Conservation (phyloP, 1,140 invertebrate species). For the Helicoverpa armigera region DNA sequence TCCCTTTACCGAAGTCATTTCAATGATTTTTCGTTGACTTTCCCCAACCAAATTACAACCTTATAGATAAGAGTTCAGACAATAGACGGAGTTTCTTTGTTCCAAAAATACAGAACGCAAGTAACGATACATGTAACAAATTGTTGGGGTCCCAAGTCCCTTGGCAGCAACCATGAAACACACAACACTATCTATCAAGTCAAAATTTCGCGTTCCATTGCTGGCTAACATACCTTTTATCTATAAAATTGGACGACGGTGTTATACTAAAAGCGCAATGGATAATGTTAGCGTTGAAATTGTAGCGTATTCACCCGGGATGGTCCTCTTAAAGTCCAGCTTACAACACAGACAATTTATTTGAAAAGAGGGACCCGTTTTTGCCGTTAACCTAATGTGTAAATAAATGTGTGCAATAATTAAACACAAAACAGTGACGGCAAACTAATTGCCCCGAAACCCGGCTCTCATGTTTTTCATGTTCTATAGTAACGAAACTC, state of each 20-base stretch:
- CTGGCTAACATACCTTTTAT: neutral
- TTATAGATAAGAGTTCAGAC: conserved; percentile 46
- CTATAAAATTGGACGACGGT: neutral
- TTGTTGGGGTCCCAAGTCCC: conserved; percentile 51
- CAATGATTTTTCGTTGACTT: conserved; percentile 44
- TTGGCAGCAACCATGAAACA: conserved; percentile 22
- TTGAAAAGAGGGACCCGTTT: conserved; percentile 75
- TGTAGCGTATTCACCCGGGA: neutral
- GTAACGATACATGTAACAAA: conserved; percentile 64
- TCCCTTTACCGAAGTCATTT: conserved; percentile 6
- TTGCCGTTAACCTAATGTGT: conserved; percentile 82
- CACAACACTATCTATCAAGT: neutral
- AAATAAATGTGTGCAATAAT: conserved; percentile 82
- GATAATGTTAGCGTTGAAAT: neutral
- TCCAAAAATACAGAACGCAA: conserved; percentile 56
- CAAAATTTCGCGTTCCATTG: neutral
- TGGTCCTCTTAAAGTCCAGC: conserved; percentile 34
- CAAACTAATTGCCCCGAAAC: conserved; percentile 76
- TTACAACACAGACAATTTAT: conserved; percentile 75
- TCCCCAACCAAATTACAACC: conserved; percentile 31
- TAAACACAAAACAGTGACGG: conserved; percentile 73
- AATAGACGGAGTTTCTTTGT: conserved; percentile 55
- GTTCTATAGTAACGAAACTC: conserved; percentile 48
- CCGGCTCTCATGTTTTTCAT: conserved; percentile 61
- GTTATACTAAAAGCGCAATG: neutral